Base-by-base conservation (phyloP, 2,113 vertebrate genomes). In the Xenus cinereus region DNA sequence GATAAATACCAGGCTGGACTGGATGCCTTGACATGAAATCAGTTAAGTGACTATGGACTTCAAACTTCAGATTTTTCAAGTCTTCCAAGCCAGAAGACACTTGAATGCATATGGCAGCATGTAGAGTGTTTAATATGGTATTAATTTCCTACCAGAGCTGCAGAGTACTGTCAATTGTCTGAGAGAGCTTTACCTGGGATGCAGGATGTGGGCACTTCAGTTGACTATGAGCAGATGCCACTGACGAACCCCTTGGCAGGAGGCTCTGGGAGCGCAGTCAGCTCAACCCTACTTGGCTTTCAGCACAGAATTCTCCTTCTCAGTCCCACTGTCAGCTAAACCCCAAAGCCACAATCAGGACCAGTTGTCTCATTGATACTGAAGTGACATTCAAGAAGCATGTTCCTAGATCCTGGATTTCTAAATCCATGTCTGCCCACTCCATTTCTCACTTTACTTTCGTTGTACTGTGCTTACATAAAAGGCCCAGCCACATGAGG, bases 201-300 rank as follows among this genome's bases (percentile, higher is more conserved):
- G 5, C 8, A 73, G 48, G 16, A n/a, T 28, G 4, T 0, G 0
- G 21, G 4, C 8, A 41, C 12, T 73, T 60, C 19, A 39, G 10
- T 5, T 69, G 24, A 2, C 4, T 73, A 3, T 4, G 4, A 56
- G 35, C 17, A 56, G 9, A 50, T 48, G 3, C 9, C 4, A 7
- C 8, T 23, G 14, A 60, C 43, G 19, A 73, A 32, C 8, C 3
- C 14, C 35, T 73, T 66, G 60, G 3, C 22, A 66, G 28, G 4
- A 68, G 6, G 12, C 1, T 3, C 9, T 68, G 14, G 51, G 18
- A 68, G 5, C 18, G 33, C 3, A 1, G 6, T 39, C 15, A 54
- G 2, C 11, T 68, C 7, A 43, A 22, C 9, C 63, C 9, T 24
- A 11, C 23, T 43, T 30, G 39, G 4, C 4, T 85, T 78, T 73